Base-by-base conservation (phyloP, 1,140 invertebrate species). In the Adelges cooleyi region DNA sequence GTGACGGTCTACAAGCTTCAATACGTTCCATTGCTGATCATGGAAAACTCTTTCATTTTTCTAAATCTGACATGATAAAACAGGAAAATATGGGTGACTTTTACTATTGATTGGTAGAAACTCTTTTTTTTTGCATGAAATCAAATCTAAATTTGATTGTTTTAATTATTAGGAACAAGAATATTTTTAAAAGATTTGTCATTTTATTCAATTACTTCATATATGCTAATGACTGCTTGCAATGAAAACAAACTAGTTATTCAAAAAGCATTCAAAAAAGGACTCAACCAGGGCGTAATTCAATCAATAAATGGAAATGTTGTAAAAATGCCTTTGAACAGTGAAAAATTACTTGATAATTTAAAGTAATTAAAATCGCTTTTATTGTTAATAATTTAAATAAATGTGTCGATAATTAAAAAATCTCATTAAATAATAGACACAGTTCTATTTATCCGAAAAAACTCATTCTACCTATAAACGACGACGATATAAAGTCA, bases 61-160 rank as follows among this genome's bases (percentile, higher is more conserved):
- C 40, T 4, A 44, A 62, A 22, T 29, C 40, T 13, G 56, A 62
- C 18, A 48, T 62, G 56, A 48, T 29, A 20, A 62, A 27, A 20
- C 6, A 62, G 9, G 11, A 2, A 46, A 13, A 46, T 2, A 6
- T 59, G 5, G 54, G 54, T 59, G 44, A 42, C 11, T 33, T 0
- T 6, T 2, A 40, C 13, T n/a, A n/a, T n/a, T n/a, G n/a, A n/a
- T n/a, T n/a, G n/a, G n/a, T n/a, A n/a, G n/a, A n/a, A n/a, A n/a
- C n/a, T n/a, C n/a, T n/a, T n/a, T n/a, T n/a, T n/a, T n/a, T n/a
- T n/a, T n/a, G n/a, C n/a, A n/a, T n/a, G n/a, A n/a, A n/a, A n/a
- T n/a, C n/a, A n/a, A n/a, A n/a, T n/a, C n/a, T n/a, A n/a, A n/a
- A n/a, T n/a, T n/a, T n/a, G n/a, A n/a, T n/a, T n/a, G n/a, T n/a